These are phyloP conservation scores for Cancer borealis DNA, from an alignment of 2,888 invertebrate species.

Conservation along the genomic window DNA sequence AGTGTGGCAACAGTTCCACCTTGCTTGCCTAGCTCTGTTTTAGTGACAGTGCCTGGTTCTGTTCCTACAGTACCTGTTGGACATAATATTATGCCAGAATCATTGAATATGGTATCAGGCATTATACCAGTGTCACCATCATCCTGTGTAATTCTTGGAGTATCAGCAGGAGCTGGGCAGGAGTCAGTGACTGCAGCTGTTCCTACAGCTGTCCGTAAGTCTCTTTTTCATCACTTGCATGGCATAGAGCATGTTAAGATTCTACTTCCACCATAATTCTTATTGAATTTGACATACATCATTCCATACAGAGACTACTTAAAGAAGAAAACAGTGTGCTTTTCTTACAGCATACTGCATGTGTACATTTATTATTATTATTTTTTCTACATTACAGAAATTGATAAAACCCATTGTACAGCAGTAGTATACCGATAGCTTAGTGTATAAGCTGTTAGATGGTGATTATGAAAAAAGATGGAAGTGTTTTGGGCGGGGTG, in stretches of 20 bases:
- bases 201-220: conserved; percentile 52
- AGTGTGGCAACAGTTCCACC: background rate
- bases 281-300: background rate
- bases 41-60: conserved; percentile 46
- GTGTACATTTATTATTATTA: background rate
- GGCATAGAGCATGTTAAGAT: conserved; percentile 14
- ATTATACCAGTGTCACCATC: conserved; percentile 31
- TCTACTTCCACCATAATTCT: background rate
- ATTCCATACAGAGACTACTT: background rate
- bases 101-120: background rate
- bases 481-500: too few species aligned
- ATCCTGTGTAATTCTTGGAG: conserved; percentile 15
- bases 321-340: background rate
- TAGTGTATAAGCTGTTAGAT: background rate
- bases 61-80: conserved; percentile 36
- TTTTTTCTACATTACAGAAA: background rate
- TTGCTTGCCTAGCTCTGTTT: conserved; percentile 12
- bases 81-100: conserved; percentile 31
- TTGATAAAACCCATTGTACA: background rate
- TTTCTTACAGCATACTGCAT: background rate
- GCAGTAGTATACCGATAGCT: background rate
- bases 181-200: conserved; percentile 49
- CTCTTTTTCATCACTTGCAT: conserved; percentile 3
- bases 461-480: background rate
- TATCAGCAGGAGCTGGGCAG: conserved; percentile 44